phyloP scores from a whole-genome alignment of 2,797 vertebrate genomes.

The Tragopan temminckii region DNA sequence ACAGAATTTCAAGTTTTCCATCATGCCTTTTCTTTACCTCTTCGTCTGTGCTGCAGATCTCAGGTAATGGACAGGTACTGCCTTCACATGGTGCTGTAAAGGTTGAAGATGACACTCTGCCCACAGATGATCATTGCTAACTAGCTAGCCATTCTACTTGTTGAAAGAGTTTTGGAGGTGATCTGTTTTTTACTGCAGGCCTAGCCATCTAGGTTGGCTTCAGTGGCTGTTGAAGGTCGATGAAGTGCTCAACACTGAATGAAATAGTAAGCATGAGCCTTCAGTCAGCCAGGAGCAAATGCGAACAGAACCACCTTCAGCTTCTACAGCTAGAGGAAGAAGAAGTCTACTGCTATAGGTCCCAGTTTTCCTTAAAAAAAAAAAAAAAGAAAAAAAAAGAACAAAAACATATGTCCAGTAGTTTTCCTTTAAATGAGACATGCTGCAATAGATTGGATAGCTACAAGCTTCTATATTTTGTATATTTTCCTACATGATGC shows the following conservation, averaged over 20 bases:
- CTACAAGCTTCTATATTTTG: not conserved
- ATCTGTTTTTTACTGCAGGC: not conserved
- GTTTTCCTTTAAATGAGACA: not conserved
- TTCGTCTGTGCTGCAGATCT: not conserved
- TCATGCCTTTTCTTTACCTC: not conserved
- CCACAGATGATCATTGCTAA: not conserved
- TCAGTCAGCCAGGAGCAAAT: not conserved
- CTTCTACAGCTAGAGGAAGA: not conserved
- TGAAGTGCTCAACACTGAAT: not conserved
- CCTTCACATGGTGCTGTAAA: not conserved
- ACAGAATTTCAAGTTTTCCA: not conserved
- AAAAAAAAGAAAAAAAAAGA: too few species aligned
- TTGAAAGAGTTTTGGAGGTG: not conserved
- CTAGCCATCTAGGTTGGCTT: not conserved
- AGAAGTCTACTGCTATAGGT: not conserved
- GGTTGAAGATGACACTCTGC: not conserved
- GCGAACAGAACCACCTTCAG: not conserved
- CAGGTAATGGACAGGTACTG: not conserved
- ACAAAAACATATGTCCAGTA: not conserved
- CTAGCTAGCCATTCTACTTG: not conserved
- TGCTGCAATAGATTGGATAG: not conserved
- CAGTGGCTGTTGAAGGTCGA: not conserved
- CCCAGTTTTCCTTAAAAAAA: not conserved
- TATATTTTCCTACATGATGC: not conserved
- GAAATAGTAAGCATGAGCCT: not conserved